Conservation (phyloP, 2,113 vertebrate genomes). For the Lonchura striata region DNA sequence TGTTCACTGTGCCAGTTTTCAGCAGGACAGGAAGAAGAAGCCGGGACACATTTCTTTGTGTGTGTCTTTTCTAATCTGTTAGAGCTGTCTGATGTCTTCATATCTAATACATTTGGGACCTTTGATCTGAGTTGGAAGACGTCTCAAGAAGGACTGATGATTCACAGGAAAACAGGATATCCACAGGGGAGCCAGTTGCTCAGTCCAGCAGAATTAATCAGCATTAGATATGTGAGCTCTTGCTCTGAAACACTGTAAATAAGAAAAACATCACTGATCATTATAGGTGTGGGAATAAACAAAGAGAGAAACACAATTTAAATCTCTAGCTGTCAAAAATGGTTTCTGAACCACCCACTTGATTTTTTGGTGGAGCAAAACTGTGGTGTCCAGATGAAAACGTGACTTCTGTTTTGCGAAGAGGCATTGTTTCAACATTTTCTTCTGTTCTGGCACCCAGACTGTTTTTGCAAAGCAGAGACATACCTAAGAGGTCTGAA, state of each 20-base stretch:
- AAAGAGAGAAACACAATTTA: neutral
- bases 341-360: neutral
- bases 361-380: neutral
- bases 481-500: neutral
- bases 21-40: neutral
- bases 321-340: neutral
- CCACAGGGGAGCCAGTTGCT: conserved; percentile 33
- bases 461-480: neutral
- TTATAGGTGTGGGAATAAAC: neutral
- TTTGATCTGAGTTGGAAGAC: conserved; percentile 22
- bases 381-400: neutral
- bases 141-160: neutral
- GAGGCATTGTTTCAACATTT: neutral
- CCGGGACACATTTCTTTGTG: neutral
- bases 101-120: neutral
- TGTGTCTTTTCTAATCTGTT: neutral
- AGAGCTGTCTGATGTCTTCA: conserved; percentile 5
- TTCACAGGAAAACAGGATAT: conserved; percentile 32
- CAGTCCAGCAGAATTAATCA: conserved; percentile 51
- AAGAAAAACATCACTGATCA: neutral
- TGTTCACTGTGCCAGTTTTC: neutral
- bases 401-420: neutral
- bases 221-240: conserved; percentile 9
- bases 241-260: conserved; percentile 29
- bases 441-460: neutral